These are phyloP conservation scores for Hydra vulgaris DNA, from an alignment of 30 jellyfish, hydroid and myxozoan species.

Conservation along the genomic window DNA sequence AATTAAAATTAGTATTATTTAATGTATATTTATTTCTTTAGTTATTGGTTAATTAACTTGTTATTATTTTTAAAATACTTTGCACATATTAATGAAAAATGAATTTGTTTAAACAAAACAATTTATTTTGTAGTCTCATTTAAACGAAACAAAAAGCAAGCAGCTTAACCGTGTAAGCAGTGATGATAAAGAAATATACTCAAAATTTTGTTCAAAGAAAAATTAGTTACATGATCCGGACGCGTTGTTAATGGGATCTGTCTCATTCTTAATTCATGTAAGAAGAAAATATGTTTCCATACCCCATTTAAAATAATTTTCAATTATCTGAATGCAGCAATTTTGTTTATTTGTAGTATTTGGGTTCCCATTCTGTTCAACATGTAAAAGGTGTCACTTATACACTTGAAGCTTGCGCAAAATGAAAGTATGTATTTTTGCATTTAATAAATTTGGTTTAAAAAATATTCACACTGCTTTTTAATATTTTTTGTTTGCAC, in stretches of 20 bases:
- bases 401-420: conserved; percentile 79
- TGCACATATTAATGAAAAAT: too few relatives aligned
- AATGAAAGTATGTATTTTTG: conserved; percentile 54
- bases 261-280: conserved; percentile 51
- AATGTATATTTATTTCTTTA: too few relatives aligned
- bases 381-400: conserved; percentile 64
- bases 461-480: not conserved
- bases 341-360: conserved; percentile 31
- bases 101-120: too few relatives aligned
- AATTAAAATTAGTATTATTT: too few relatives aligned
- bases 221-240: conserved; percentile 80
- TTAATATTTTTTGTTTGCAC: not conserved
- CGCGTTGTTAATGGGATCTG: conserved; percentile 43
- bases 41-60: too few relatives aligned
- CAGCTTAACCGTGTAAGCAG: not conserved
- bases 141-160: not conserved
- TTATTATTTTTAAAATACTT: too few relatives aligned
- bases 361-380: conserved; percentile 91
- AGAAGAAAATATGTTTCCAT: not conserved
- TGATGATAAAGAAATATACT: not conserved
- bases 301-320: too few relatives aligned
- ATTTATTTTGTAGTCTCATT: too few relatives aligned
- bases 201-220: not conserved
- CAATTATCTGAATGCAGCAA: too few relatives aligned
- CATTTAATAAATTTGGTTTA: not conserved